Conservation (phyloP, 2,797 vertebrate species). For the Pygocentrus nattereri region DNA sequence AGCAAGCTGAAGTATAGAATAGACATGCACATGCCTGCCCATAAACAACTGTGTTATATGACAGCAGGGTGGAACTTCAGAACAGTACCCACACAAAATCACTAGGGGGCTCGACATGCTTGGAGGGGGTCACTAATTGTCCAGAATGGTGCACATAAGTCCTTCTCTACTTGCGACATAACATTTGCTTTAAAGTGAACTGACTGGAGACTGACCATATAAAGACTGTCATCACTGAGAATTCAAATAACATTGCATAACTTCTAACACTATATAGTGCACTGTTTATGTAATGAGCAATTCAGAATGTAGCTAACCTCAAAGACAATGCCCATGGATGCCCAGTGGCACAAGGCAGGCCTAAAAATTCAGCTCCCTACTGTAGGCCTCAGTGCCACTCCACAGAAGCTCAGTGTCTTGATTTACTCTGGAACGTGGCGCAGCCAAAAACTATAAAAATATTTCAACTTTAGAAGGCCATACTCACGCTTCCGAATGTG, state of each 20-base stretch:
- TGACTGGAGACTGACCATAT: too few species aligned
- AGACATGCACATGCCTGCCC: not conserved
- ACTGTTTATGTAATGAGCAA: not conserved
- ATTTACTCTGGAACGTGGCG: not conserved
- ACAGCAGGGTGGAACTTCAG: not conserved
- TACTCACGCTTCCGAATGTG: not conserved
- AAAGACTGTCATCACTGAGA: too few species aligned
- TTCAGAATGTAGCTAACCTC: not conserved
- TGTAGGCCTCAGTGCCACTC: not conserved
- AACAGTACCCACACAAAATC: not conserved
- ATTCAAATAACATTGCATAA: too few species aligned
- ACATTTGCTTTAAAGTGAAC: too few species aligned
- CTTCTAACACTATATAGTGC: not conserved
- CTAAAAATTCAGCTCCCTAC: not conserved
- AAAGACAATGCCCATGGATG: not conserved
- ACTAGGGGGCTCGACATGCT: not conserved
- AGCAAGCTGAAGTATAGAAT: not conserved
- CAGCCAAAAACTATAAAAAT: not conserved
- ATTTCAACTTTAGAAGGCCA: not conserved
- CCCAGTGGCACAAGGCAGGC: not conserved
- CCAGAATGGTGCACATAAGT: not conserved
- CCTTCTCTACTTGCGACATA: too few species aligned
- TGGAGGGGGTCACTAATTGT: not conserved
- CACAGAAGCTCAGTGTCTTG: not conserved
- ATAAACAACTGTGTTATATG: not conserved